These are phyloP conservation scores for Calephelis virginiensis DNA, from an alignment of 1,140 invertebrate genomes.

Conservation along the genomic window DNA sequence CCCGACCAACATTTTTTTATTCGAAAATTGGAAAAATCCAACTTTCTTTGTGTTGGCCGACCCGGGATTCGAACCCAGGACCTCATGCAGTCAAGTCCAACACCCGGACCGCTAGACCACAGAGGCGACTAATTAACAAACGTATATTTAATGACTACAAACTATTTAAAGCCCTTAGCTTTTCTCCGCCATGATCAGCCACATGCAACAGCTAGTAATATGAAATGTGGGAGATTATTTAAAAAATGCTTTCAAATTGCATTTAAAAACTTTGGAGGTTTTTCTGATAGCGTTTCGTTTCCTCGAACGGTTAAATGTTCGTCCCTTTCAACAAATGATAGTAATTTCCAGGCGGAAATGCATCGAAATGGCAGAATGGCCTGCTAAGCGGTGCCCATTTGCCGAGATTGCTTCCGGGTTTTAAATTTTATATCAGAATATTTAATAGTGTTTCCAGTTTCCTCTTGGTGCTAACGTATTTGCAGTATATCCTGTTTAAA, in stretches of 20 bases:
- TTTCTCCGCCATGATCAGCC: too few species aligned
- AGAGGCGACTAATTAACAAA: too few species aligned
- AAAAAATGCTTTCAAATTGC: conserved; percentile 1
- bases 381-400: conserved; percentile 67
- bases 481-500: conserved; percentile 25
- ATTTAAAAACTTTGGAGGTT: conserved; percentile 4
- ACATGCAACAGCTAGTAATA: too few species aligned
- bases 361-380: conserved; percentile 70
- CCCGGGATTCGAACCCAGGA: too few species aligned
- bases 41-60: too few species aligned
- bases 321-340: conserved; percentile 67
- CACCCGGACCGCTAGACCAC: too few species aligned
- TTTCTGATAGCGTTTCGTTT: conserved; percentile 35
- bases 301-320: conserved; percentile 47
- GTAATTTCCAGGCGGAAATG: conserved; percentile 71
- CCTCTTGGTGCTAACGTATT: conserved; percentile 26
- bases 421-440: conserved; percentile 59
- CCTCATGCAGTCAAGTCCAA: too few species aligned
- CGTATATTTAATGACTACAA: too few species aligned
- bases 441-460: conserved; percentile 48
- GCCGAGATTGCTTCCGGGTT: conserved; percentile 56
- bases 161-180: too few species aligned
- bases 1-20: too few species aligned
- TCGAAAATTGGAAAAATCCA: too few species aligned
- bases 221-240: not conserved